Base-by-base conservation (phyloP, 1,140 invertebrate genomes). In the Xylocopa sonorina region DNA sequence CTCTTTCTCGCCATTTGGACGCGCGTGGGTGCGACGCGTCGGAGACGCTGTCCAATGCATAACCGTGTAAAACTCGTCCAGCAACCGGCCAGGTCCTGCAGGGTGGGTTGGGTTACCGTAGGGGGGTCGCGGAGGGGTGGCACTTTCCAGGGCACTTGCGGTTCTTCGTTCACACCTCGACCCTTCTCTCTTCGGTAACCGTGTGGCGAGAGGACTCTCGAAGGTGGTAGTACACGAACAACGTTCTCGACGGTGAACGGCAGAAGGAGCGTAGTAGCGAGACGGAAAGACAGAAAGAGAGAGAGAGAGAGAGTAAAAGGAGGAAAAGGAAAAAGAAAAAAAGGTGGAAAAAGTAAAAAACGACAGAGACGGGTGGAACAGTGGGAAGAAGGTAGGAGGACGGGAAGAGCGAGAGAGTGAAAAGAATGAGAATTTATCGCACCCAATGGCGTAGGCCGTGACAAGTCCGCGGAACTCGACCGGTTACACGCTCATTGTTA, bases 151-250 rank as follows among this genome's bases (percentile, higher is more conserved):
- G 68, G 87, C 90, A 91, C 90, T 92, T 90, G 89, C 87, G 90
- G 90, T 91, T 91, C 91, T 92, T 92, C 90, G 79, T 91, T 92
- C 90, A 90, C 89, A 91, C 89, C 89, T 91, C 85, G 78, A 87
- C 85, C 86, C 77, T 87, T 57, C 76, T 55, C 53, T 43, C 53
- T 29, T 43, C 50, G 71, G n/a, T 77, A 73, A 79, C 67, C 66
- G 71, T 53, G 60, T 60, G 78, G 69, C 79, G 80, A 82, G 81
- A 80, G 75, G 82, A 82, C 77, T 82, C 82, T 80, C 51, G 32
- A 85, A 87, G 83, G 84, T 55, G n/a, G n/a, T n/a, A n/a, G n/a
- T n/a, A n/a, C n/a, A 72, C 62, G 46, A 76, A 74, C 57, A 74
- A 29, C 50, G 64, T 38, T n/a, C n/a, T n/a, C 38, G 51, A n/a